phyloP scores from a whole-genome alignment of 2,888 invertebrate species.

The Hypercompe scribonia region DNA sequence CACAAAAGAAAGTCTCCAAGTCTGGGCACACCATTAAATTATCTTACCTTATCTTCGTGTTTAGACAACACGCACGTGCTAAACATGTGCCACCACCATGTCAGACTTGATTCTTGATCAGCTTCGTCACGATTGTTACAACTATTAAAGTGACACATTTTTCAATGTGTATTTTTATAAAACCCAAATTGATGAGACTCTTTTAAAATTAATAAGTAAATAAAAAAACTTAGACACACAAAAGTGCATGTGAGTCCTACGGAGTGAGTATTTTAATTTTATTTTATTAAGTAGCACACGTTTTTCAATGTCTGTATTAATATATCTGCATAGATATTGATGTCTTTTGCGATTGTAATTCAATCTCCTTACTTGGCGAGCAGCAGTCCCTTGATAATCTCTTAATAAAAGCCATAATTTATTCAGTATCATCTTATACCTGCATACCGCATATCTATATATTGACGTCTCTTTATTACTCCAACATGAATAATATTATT shows the following conservation, averaged over 20 bases:
- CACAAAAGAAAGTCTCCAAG: too few relatives aligned
- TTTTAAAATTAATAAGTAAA: not conserved
- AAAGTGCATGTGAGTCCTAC: not conserved
- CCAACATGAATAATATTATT: conserved; percentile 77
- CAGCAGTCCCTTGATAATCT: conserved; percentile 52
- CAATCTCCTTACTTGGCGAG: conserved; percentile 51
- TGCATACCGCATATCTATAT: conserved; percentile 61
- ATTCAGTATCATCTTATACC: conserved; percentile 50
- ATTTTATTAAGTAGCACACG: conserved; percentile 28
- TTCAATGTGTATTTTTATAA: not conserved
- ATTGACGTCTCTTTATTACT: conserved; percentile 70
- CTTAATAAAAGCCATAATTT: conserved; percentile 52
- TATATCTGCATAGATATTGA: conserved; percentile 41
- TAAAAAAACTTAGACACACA: not conserved
- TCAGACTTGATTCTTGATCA: too few relatives aligned
- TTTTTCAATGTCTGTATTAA: conserved; percentile 47
- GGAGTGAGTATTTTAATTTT: conserved; percentile 26
- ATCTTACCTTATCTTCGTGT: too few relatives aligned
- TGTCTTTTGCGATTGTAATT: conserved; percentile 51
- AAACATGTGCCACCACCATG: too few relatives aligned
- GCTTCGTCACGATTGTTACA: not conserved
- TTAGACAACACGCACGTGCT: too few relatives aligned
- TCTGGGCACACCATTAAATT: too few relatives aligned
- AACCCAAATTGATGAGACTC: not conserved
- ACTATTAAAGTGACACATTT: not conserved